Evolutionary conservation across 2,113 vertebrate genomes (phyloP).

Genomic region (Chaetops frenatus): DNA sequence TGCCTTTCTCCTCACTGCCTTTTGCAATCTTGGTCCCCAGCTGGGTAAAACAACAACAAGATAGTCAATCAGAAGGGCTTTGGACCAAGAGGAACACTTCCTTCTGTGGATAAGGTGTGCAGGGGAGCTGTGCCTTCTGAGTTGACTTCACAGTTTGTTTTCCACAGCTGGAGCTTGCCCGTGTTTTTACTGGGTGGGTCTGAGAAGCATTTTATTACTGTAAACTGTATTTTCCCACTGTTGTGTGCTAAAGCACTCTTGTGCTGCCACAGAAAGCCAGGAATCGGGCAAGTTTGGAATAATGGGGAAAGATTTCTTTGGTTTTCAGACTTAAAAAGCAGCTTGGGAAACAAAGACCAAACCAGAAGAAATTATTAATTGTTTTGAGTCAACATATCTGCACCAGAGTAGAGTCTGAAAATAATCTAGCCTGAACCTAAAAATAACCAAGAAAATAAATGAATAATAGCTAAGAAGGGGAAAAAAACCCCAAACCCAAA

Average conservation of each 20-base stretch:
- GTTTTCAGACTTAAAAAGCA: background rate
- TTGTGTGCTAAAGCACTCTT: background rate
- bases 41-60: background rate
- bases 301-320: background rate
- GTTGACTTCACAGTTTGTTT: background rate
- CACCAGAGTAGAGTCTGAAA: background rate
- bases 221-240: background rate
- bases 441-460: background rate
- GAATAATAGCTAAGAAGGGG: background rate
- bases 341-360: background rate
- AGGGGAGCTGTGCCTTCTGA: background rate
- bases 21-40: background rate
- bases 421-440: background rate
- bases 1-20: background rate
- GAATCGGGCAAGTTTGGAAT: background rate
- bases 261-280: background rate
- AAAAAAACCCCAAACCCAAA: too few species aligned
- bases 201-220: background rate
- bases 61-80: background rate
- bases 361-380: background rate
- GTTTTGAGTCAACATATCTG: background rate
- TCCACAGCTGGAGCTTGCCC: background rate
- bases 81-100: background rate
- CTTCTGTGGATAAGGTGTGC: background rate
- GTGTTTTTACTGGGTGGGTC: background rate